Base-by-base conservation (phyloP, 53 echinoderm and acorn worm genomes). In the Antedon mediterranea region DNA sequence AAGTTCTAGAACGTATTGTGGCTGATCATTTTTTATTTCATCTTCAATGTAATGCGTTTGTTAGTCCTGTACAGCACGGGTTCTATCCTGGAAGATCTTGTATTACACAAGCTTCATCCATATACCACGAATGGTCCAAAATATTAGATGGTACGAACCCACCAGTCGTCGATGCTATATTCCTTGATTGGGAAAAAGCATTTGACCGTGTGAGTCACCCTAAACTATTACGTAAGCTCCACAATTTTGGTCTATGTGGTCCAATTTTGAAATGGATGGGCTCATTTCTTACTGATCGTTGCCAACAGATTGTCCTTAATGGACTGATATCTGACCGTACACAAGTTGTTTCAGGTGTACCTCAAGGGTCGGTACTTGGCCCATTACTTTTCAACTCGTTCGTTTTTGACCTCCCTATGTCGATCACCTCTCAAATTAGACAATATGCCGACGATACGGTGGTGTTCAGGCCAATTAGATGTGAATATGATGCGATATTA, bases 221-320 rank as follows among this genome's bases (percentile, higher is more conserved):
- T 14, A n/a, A n/a, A n/a, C n/a, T n/a, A n/a, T n/a, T n/a, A n/a
- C n/a, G n/a, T n/a, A n/a, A n/a, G n/a, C n/a, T n/a, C n/a, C n/a
- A n/a, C n/a, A n/a, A n/a, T n/a, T n/a, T n/a, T n/a, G n/a, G n/a
- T n/a, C n/a, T n/a, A 76, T 28, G 76, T 73, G 82, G 82, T 32
- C 57, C 34, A 71, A 71, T 57, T 29, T 76, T 82, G 82, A 71
- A 82, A 76, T 82, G 82, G 82, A 76, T 82, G 71, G 76, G 26
- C 32, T 28, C 29, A n/a, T 82, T 76, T 44, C 71, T 82, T 8
- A 32, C 82, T 32, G 76, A 70, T 15, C 31, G 77, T n/a, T 57
- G 43, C 31, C 83, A 77, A 31, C 77, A 71, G 76, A 77, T 83
- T 57, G 31, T 27, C 28, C 57, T 75, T 18, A 34, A 81, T 32